Conservation (phyloP, 2,113 vertebrate species). For the Pedetes capensis region DNA sequence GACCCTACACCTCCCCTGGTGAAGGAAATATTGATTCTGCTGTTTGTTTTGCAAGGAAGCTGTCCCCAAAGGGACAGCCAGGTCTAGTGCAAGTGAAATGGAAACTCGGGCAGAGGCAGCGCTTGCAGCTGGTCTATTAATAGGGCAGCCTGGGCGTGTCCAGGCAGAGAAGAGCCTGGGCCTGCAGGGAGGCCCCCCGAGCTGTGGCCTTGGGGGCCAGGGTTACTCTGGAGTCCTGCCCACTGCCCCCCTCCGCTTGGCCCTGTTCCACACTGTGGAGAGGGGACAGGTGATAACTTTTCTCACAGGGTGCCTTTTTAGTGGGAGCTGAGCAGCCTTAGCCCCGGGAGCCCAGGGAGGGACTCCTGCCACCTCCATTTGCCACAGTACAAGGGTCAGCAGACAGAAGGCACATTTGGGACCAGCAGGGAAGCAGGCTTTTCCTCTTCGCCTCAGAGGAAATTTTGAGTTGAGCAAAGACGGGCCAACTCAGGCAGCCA, state of each 20-base stretch:
- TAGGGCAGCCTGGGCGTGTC: neutral
- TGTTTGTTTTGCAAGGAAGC: slow-evolving; percentile 74
- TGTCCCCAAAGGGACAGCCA: slow-evolving; percentile 59
- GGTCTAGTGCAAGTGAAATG: slow-evolving; percentile 44
- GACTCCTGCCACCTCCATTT: neutral
- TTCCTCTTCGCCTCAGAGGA: neutral
- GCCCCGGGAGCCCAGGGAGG: neutral
- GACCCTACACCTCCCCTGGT: slow-evolving; percentile 2
- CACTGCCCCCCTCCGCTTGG: neutral
- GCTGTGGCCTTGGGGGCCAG: neutral
- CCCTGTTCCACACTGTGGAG: accelerated
- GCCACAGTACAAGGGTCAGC: neutral
- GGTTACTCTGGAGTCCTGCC: neutral
- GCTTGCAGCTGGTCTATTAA: neutral
- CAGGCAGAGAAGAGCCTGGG: neutral
- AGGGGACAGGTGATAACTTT: accelerated
- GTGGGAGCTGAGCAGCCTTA: neutral
- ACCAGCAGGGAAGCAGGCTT: neutral
- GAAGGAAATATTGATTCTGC: slow-evolving; percentile 62
- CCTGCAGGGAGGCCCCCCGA: neutral
- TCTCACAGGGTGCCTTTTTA: neutral
- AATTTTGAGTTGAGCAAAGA: slow-evolving; percentile 21
- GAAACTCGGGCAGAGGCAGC: slow-evolving; percentile 11
- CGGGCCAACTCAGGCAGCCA: neutral
- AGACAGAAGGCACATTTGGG: neutral